Base-by-base conservation (phyloP, 2,797 vertebrate genomes). In the Melanotaenia trifasciata region DNA sequence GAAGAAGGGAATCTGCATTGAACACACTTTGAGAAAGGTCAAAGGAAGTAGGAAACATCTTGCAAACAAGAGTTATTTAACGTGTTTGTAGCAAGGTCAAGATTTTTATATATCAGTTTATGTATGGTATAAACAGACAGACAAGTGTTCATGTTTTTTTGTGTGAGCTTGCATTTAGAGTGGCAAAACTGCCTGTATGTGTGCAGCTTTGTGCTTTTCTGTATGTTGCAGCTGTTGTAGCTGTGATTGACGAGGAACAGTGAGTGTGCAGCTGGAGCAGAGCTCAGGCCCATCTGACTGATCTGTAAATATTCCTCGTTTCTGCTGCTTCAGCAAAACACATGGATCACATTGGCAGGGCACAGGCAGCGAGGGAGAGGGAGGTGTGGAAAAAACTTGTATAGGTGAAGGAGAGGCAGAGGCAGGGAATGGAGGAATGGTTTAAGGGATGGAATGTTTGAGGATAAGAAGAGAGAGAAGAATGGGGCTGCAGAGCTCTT, bases 291-390 rank as follows among this genome's bases (percentile, higher is more conserved):
- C 80, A 67, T 87, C 83, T 90, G 90, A 92, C 89, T 90, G 91
- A 93, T 93, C 91, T 92, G 94, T 95, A 95, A 94, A 95, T 94
- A 94, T 93, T 89, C 89, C 80, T 76, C 73, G 59, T 78, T 94
- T 93, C 89, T 91, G 93, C 93, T 91, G 92, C 89, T 83, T 94
- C 94, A 95, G 94, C 93, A 90, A 76, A 76, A 79, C 83, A 77
- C 85, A 88, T 92, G 92, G 90, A 93, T 92, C 91, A 91, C 86
- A 78, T 68, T 87, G 86, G 88, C 87, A 84, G 83, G 51, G 58
- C 32, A 63, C 7, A 33, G 75, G 67, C 66, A 54, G 67, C 70
- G 36, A 24, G 75, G 67, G 78, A 74, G 61, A 0, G 38, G 62
- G 69, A 57, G 50, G 35, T 60, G 36, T 66, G 66, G 75, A 65